phyloP scores from a whole-genome alignment of 2,888 invertebrate species.

The Acrobeloides nanus region DNA sequence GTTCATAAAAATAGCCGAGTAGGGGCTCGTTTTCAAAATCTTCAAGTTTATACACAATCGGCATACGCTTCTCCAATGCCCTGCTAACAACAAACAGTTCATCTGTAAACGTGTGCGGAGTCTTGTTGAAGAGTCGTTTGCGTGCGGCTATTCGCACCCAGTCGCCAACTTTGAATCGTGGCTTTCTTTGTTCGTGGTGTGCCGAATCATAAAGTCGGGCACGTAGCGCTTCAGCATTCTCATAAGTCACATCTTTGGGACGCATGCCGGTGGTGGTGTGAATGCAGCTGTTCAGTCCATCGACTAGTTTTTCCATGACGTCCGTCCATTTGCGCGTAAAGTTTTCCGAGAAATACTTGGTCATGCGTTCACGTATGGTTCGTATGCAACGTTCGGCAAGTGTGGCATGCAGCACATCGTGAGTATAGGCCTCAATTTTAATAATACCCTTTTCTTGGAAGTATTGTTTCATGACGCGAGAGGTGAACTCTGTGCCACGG shows the following conservation, averaged over 20 bases:
- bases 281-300: neutral
- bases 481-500: conserved; percentile 9
- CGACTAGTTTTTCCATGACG: neutral
- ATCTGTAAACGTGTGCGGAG: neutral
- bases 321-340: neutral
- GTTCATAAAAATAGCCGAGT: neutral
- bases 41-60: neutral
- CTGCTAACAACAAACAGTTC: neutral
- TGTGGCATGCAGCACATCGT: neutral
- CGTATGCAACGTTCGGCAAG: conserved; percentile 6
- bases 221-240: neutral
- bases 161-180: neutral
- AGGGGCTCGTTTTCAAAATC: neutral
- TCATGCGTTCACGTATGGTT: conserved; percentile 3
- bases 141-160: neutral
- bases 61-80: neutral
- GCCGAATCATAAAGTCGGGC: neutral
- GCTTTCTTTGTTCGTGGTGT: neutral
- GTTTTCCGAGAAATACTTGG: neutral
- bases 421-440: neutral
- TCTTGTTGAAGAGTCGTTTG: neutral
- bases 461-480: conserved; percentile 2
- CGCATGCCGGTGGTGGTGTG: neutral
- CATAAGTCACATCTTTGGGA: neutral
- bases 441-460: neutral